These are phyloP conservation scores for Cygnus atratus DNA, from an alignment of 2,113 vertebrate species.

Conservation along the genomic window DNA sequence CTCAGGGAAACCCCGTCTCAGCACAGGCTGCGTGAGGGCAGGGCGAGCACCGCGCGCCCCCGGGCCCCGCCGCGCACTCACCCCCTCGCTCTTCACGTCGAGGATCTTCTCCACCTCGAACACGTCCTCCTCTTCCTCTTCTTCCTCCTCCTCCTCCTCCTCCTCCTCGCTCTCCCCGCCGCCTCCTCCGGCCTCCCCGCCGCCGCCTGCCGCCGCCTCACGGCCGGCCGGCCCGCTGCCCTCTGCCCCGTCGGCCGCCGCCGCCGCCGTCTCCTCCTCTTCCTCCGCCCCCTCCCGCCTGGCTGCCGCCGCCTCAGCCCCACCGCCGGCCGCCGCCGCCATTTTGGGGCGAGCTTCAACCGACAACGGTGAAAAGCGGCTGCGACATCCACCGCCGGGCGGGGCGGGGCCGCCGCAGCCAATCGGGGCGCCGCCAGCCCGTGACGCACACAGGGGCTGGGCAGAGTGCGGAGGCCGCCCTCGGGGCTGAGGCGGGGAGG, in stretches of 20 bases:
- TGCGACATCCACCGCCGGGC: not conserved
- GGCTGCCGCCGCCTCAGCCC: not conserved
- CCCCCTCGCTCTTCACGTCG: constrained; percentile 89
- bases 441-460: not conserved
- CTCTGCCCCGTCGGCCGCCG: not conserved
- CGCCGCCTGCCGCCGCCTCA: not conserved
- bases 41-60: too few species aligned
- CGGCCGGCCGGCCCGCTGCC: too few species aligned
- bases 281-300: constrained; percentile 54
- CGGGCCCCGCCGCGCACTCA: constrained; percentile 57
- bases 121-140: constrained; percentile 87
- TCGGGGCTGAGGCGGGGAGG: not conserved
- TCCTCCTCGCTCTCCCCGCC: constrained; percentile 64
- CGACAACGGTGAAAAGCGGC: not conserved
- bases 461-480: too few species aligned
- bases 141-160: constrained; percentile 31
- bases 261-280: not conserved
- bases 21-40: too few species aligned
- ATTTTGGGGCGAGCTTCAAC: constrained; percentile 25
- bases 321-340: constrained; percentile 53
- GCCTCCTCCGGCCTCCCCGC: not conserved
- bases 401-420: not conserved
- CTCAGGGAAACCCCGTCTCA: too few species aligned
- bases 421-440: not conserved
- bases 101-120: constrained; percentile 97